These are phyloP conservation scores for Geodia barretti DNA, from an alignment of 37 sponge, comb jelly and placozoan species.

Conservation along the genomic window DNA sequence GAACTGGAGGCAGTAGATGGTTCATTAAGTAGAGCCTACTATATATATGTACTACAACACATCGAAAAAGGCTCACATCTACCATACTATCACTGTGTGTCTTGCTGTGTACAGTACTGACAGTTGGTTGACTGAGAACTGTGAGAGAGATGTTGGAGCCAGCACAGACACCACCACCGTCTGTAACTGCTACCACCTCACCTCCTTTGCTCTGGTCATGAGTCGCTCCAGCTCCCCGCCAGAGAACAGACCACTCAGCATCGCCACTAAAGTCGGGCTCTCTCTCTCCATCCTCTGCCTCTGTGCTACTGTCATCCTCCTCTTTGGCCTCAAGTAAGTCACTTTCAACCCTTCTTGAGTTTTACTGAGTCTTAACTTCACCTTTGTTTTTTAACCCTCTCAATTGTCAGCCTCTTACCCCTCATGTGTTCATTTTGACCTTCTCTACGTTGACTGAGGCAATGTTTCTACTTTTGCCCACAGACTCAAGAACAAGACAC, in stretches of 20 bases:
- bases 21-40: neutral
- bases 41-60: no score
- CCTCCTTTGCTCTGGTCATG: slow-evolving; percentile 79
- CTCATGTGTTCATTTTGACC: no score
- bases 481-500: slow-evolving; percentile 1
- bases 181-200: slow-evolving; percentile 74
- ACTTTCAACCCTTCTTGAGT: neutral
- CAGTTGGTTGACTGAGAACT: slow-evolving; percentile 25
- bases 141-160: neutral
- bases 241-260: slow-evolving; percentile 16
- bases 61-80: no score
- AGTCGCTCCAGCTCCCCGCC: slow-evolving; percentile 52
- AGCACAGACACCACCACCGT: slow-evolving; percentile 27
- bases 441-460: no score
- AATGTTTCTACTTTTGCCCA: no score
- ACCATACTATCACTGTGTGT: neutral
- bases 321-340: slow-evolving; percentile 60
- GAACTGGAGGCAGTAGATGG: neutral
- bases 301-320: slow-evolving; percentile 40
- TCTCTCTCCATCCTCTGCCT: slow-evolving; percentile 69
- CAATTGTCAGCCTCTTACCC: no score
- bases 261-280: slow-evolving; percentile 69
- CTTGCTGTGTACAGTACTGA: neutral
- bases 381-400: no score
- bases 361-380: neutral